Percentiles rank a stretch among this genome's conserved stretches.
Conservation (phyloP, 1,140 invertebrate genomes). For the Tetramorium simillimum region DNA sequence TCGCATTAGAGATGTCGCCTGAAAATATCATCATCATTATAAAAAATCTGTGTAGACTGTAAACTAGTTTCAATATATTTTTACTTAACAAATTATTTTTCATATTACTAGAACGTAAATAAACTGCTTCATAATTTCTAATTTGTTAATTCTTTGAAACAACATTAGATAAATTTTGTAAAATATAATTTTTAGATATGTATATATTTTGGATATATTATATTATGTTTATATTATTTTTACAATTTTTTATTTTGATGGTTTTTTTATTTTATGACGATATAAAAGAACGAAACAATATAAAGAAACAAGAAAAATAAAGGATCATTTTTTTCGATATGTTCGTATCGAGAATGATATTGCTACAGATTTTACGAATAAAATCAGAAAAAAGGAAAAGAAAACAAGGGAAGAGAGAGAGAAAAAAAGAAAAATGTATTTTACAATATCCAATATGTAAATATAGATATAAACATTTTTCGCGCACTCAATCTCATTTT, state of each 20-base stretch:
- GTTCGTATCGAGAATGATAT: background rate
- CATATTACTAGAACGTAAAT: background rate
- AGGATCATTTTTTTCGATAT: background rate
- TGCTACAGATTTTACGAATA: slow-evolving; percentile 40
- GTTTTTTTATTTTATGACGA: background rate
- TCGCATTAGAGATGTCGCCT: background rate
- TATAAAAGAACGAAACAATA: background rate
- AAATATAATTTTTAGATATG: background rate
- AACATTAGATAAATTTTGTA: background rate
- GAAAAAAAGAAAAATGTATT: background rate
- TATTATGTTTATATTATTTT: background rate
- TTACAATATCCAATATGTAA: too few relatives aligned
- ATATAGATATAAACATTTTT: too few relatives aligned
- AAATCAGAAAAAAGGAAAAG: slow-evolving; percentile 16
- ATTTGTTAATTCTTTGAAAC: background rate
- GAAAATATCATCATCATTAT: slow-evolving; percentile 8
- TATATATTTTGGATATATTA: too few relatives aligned
- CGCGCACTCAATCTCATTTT: too few relatives aligned
- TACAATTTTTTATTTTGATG: background rate
- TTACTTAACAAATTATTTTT: background rate
- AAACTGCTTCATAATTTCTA: background rate
- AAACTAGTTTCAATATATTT: background rate
- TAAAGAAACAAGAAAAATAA: background rate
- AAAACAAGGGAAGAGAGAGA: background rate
- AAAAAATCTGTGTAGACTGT: background rate